Base-by-base conservation (phyloP, 2,797 vertebrate species). In the Thaleichthys pacificus region DNA sequence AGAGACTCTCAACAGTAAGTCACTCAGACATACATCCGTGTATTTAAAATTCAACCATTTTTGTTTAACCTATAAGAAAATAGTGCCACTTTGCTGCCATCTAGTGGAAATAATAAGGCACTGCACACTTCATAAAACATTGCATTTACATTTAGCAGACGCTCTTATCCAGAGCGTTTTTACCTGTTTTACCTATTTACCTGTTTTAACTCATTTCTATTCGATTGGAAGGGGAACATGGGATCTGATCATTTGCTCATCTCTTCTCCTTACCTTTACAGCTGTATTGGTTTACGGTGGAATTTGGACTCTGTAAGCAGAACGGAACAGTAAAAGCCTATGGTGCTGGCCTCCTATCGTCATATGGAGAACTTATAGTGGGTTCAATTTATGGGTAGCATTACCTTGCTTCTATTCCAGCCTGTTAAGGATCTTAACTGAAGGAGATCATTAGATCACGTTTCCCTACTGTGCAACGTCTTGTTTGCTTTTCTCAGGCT, bases 281-380 rank as follows among this genome's bases (percentile, higher is more conserved):
- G 93, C 78, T 97, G 32, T 95, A 93, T 71, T 95, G 95, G 93
- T 97, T 97, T 71, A 94, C 94, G 17, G 89, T 94, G 75, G 93
- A 96, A 79, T 94, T 95, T 51, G 93, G 93, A n/a, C 93, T 97
- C 71, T 95, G 93, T 73, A 95, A 94, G 79, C 89, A 95, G 89
- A 94, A 93, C 0, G 93, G 92, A 54, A 47, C 72, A 0, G 88
- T 95, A 67, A 96, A 92, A 83, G 94, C 94, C 4, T 96, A 93
- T 0, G 93, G 94, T 1, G 93, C 93, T 22, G 95, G 92, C 17
- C 89, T 95, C 15, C 88, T 97, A 67, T 95, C 93, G 0, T 93
- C 95, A 5, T 96, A 94, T 0, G 93, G 93, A 51, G 94, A 97
- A 76, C 90, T 95, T 17, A 77, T 84, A 81, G 94, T 95, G 87